Percentiles rank a stretch among this genome's conserved stretches.
Evolutionary conservation across 2,888 invertebrate genomes (phyloP).

Genomic region (Napeogenes sylphis): DNA sequence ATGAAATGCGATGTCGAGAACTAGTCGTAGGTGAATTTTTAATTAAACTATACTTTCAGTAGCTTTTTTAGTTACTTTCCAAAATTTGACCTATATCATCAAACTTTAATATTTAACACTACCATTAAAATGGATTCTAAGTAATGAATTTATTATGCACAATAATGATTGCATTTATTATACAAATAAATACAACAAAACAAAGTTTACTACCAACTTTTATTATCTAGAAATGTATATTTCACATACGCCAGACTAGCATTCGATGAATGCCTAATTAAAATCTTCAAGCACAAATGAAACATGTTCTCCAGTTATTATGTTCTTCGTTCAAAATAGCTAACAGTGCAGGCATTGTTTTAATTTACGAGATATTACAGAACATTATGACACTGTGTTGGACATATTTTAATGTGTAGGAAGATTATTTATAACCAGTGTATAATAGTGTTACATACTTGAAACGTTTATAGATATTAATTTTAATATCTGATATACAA

Average conservation of each 20-base stretch:
- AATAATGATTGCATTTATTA: too few relatives aligned
- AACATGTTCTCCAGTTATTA: slow-evolving; percentile 14
- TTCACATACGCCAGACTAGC: not conserved
- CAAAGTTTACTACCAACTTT: not conserved
- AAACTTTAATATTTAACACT: too few relatives aligned
- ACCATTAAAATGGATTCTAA: too few relatives aligned
- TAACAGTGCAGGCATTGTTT: slow-evolving; percentile 16
- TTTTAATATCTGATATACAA: too few relatives aligned
- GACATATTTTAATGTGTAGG: not conserved
- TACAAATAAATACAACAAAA: not conserved
- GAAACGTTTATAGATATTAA: too few relatives aligned
- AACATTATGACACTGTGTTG: not conserved
- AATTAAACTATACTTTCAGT: too few relatives aligned
- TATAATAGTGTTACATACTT: too few relatives aligned
- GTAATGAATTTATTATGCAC: not conserved
- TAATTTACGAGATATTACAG: slow-evolving; percentile 5
- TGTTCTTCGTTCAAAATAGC: slow-evolving; percentile 11
- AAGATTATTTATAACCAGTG: too few relatives aligned
- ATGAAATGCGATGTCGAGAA: not conserved
- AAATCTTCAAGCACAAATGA: slow-evolving; percentile 12
- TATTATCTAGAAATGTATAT: slow-evolving; percentile 2
- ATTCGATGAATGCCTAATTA: slow-evolving; percentile 17
- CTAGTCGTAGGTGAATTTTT: not conserved
- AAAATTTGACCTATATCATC: too few relatives aligned
- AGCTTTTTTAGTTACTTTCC: too few relatives aligned